These are phyloP conservation scores for Loriculus beryllinus DNA, from an alignment of 2,797 vertebrate species.

Conservation along the genomic window DNA sequence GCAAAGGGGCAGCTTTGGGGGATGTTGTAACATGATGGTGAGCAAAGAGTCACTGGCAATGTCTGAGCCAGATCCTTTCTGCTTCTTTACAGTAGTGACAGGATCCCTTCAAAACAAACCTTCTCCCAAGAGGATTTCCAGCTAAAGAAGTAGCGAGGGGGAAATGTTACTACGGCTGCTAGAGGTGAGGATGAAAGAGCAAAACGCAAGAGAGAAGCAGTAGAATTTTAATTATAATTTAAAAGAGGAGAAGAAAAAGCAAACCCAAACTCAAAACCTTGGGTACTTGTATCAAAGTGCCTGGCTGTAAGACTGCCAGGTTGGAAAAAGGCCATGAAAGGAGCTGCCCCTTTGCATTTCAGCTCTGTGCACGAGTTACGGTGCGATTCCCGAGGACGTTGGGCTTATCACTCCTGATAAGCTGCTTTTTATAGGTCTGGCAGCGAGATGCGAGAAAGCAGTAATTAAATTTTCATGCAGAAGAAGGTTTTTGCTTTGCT, in stretches of 20 bases:
- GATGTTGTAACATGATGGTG: background rate
- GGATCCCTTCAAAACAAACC: background rate
- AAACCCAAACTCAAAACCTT: background rate
- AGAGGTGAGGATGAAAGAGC: background rate
- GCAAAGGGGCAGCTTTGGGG: background rate
- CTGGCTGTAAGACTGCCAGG: background rate
- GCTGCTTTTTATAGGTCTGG: background rate
- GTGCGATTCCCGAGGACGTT: background rate
- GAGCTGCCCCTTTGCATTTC: background rate
- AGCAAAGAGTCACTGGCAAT: background rate
- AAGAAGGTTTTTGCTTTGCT: background rate
- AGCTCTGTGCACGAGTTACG: background rate
- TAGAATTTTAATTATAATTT: background rate
- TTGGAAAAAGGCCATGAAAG: background rate
- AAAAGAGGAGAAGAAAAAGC: background rate
- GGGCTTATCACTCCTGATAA: background rate
- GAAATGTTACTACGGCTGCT: rapidly evolving
- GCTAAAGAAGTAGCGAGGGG: background rate
- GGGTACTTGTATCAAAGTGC: background rate
- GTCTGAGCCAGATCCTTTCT: background rate
- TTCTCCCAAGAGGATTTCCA: background rate
- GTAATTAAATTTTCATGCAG: background rate
- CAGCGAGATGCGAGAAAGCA: background rate
- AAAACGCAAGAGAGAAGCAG: background rate
- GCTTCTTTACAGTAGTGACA: background rate